phyloP scores from a whole-genome alignment of 1,140 invertebrate species.

The Drosophila ohnishii region DNA sequence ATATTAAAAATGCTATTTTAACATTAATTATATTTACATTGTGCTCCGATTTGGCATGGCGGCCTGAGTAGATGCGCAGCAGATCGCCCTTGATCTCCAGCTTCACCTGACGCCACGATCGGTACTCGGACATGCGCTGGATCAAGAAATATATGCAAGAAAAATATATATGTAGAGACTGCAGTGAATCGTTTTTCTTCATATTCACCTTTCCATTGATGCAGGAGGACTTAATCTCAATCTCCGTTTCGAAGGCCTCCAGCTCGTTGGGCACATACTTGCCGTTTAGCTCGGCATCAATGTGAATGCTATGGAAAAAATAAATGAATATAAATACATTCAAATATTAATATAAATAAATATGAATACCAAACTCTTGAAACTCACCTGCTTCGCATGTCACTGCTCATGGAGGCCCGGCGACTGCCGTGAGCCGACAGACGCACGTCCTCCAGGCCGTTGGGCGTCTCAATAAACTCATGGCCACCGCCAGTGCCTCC shows the following conservation, averaged over 20 bases:
- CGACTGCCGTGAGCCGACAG: constrained; percentile 68
- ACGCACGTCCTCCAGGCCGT: constrained; percentile 71
- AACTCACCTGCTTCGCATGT: constrained; percentile 74
- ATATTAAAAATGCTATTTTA: background rate
- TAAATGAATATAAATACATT: no score
- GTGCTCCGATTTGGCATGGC: constrained; percentile 76
- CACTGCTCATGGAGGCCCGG: constrained; percentile 75
- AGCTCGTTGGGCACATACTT: constrained; percentile 81
- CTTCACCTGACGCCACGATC: constrained; percentile 82
- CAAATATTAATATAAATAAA: no score
- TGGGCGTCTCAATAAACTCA: constrained; percentile 72
- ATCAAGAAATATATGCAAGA: background rate
- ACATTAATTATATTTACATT: constrained; percentile 55
- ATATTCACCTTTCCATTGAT: constrained; percentile 79
- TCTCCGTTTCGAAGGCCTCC: constrained; percentile 81
- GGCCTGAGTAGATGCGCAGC: constrained; percentile 78
- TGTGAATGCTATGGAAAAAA: constrained; percentile 62
- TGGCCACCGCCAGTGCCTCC: constrained; percentile 63
- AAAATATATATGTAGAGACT: no score
- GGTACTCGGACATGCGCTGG: constrained; percentile 80
- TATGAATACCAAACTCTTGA: background rate
- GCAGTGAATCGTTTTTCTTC: background rate
- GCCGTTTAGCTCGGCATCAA: constrained; percentile 76
- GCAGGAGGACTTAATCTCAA: constrained; percentile 81
- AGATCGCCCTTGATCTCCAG: constrained; percentile 80